Conservation (phyloP, 2,797 vertebrate species). For the Columba guinea region DNA sequence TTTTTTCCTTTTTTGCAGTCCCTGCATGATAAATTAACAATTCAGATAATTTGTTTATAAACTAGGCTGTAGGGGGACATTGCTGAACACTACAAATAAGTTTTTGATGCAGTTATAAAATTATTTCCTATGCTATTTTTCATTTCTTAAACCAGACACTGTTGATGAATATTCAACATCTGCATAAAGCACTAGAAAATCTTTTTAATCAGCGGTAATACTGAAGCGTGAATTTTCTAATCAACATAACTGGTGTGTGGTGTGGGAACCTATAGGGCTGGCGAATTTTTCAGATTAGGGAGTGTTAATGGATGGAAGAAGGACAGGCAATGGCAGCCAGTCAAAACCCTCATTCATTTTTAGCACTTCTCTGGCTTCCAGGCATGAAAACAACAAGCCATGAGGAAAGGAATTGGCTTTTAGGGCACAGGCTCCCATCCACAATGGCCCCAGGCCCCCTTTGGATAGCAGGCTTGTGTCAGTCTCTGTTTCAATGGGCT, state of each 20-base stretch:
- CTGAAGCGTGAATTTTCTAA: constrained; percentile 59
- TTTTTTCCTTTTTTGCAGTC: constrained; percentile 41
- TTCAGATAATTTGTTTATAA: constrained; percentile 67
- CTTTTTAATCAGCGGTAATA: constrained; percentile 61
- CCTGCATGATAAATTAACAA: constrained; percentile 72
- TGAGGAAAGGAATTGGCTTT: not conserved
- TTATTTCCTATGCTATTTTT: constrained; percentile 59
- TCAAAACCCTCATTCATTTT: not conserved
- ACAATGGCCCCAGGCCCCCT: not conserved
- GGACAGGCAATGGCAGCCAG: not conserved
- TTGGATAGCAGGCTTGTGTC: not conserved
- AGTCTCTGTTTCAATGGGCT: not conserved
- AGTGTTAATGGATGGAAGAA: constrained; percentile 45
- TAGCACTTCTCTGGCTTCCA: not conserved
- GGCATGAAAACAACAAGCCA: not conserved
- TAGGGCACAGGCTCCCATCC: not conserved
- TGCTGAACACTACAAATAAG: constrained; percentile 63
- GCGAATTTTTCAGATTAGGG: constrained; percentile 26
- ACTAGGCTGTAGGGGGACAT: constrained; percentile 44
- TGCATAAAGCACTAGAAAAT: constrained; percentile 28
- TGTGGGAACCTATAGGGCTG: constrained; percentile 40
- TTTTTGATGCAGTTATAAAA: constrained; percentile 63
- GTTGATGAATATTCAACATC: constrained; percentile 63
- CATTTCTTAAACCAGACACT: constrained; percentile 55
- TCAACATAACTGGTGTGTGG: constrained; percentile 34